A percentile compares a stretch with the other conserved stretches of the same genome.
Conservation (phyloP, 2,797 vertebrate species). For the Salarias fasciatus region DNA sequence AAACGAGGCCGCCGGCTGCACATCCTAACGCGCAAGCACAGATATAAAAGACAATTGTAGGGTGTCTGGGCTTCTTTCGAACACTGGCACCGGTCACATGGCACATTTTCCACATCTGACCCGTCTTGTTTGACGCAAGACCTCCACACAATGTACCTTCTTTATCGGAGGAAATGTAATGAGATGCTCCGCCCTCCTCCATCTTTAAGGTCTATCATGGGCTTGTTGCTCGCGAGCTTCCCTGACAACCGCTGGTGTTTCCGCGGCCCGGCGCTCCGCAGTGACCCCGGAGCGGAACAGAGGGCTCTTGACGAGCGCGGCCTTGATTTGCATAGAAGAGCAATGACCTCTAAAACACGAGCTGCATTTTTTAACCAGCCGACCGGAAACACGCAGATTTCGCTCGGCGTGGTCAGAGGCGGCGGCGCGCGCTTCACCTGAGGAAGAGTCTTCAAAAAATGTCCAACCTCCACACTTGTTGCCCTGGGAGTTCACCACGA, state of each 20-base stretch:
- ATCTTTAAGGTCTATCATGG: constrained; percentile 58
- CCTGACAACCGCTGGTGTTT: constrained; percentile 83
- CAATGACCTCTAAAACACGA: constrained; percentile 67
- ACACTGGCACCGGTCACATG: constrained; percentile 62
- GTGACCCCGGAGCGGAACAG: constrained; percentile 80
- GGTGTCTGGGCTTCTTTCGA: constrained; percentile 44
- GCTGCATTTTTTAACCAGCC: constrained; percentile 71
- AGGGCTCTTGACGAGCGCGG: constrained; percentile 76
- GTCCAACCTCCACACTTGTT: neutral
- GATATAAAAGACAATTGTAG: constrained; percentile 49
- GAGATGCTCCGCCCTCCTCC: constrained; percentile 71
- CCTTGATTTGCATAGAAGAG: constrained; percentile 79
- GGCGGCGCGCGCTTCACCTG: constrained; percentile 33
- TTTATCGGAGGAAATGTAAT: constrained; percentile 79
- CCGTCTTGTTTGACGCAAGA: constrained; percentile 40
- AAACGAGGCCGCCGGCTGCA: constrained; percentile 34
- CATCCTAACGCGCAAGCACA: constrained; percentile 39
- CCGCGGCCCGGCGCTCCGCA: constrained; percentile 59
- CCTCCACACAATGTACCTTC: constrained; percentile 75
- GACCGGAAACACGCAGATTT: constrained; percentile 25
- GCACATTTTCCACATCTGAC: constrained; percentile 74
- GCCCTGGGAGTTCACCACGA: neutral
- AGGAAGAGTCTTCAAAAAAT: constrained; percentile 10
- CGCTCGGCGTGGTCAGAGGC: constrained; percentile 10
- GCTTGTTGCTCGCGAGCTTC: constrained; percentile 77